A percentile compares a stretch with the other conserved stretches of the same genome.
Evolutionary conservation across 2,888 invertebrate species (phyloP).

Genomic region (Pelosia muscerda): DNA sequence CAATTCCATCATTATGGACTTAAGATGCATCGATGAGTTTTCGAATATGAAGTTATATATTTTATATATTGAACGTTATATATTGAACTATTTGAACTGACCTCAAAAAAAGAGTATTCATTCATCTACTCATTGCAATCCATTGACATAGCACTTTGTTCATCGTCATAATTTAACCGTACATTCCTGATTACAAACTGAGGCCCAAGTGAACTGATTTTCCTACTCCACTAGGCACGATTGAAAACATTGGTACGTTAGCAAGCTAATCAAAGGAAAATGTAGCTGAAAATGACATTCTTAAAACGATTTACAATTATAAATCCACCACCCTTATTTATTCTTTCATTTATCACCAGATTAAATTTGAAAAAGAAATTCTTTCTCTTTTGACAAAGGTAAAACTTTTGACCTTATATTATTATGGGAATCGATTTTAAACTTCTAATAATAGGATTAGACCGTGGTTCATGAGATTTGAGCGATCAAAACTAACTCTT

Average conservation of each 20-base stretch:
- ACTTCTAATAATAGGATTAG: conserved; percentile 14
- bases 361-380: conserved; percentile 5
- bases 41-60: no score
- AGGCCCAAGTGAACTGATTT: no score
- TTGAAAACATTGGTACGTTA: no score
- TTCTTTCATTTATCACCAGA: not conserved
- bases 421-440: not conserved
- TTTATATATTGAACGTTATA: no score
- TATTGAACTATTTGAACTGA: no score
- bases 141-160: no score
- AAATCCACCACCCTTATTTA: conserved; percentile 4
- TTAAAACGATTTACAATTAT: not conserved
- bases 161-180: no score
- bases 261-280: not conserved
- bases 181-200: no score
- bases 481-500: conserved; percentile 6
- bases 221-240: no score
- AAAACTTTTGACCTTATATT: not conserved
- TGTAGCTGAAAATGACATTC: not conserved
- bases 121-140: no score
- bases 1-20: not conserved
- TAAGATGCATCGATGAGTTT: no score
- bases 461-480: conserved; percentile 2
- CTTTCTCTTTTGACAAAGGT: not conserved
- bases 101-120: no score